Evolutionary conservation across 1,140 invertebrate genomes (phyloP).

Genomic region (Teleogryllus occipitalis): DNA sequence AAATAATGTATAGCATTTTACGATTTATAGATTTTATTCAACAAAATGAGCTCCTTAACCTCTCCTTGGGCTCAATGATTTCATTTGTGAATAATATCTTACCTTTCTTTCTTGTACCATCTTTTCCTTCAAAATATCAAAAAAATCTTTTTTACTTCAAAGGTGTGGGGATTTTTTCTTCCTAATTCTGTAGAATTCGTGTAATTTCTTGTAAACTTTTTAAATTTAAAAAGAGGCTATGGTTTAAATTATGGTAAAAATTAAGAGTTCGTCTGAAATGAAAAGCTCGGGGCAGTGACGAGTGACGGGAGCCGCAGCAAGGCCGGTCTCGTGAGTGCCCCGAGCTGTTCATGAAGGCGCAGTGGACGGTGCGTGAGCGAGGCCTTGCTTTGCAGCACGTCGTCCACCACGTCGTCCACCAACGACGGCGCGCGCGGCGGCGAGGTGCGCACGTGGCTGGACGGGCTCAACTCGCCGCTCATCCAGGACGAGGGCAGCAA

Average conservation of each 20-base stretch:
- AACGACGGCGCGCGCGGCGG: conserved; percentile 36
- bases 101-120: not conserved
- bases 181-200: too few species aligned
- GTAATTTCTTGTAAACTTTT: too few species aligned
- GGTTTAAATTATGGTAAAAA: too few species aligned
- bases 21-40: not conserved
- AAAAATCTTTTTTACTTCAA: not conserved
- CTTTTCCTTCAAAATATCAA: too few species aligned
- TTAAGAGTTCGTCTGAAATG: too few species aligned
- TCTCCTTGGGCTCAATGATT: not conserved
- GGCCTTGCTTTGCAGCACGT: conserved; percentile 29
- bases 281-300: too few species aligned
- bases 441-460: conserved; percentile 50
- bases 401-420: conserved; percentile 29
- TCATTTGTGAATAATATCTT: not conserved
- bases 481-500: conserved; percentile 83
- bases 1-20: not conserved
- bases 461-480: conserved; percentile 82
- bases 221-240: too few species aligned
- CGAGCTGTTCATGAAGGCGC: too few species aligned
- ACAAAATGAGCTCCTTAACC: too few species aligned
- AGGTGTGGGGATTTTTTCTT: too few species aligned
- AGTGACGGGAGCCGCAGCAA: too few species aligned
- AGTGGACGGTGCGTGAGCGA: not conserved
- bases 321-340: too few species aligned